These are phyloP conservation scores for Lasioglossum baleicum DNA, from an alignment of 1,140 invertebrate species.

Conservation along the genomic window DNA sequence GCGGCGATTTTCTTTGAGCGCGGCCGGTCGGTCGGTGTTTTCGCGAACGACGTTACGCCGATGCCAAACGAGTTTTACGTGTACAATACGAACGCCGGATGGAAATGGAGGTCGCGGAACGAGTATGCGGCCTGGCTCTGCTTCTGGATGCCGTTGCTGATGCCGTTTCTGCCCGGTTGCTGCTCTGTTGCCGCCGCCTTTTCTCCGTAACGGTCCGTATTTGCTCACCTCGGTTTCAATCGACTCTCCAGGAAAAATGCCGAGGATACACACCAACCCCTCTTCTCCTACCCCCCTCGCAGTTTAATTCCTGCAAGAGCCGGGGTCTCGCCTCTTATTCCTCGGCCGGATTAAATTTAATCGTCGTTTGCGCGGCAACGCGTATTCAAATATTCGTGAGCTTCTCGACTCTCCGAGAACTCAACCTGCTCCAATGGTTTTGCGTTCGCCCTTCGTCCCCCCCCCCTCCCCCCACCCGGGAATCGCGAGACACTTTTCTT, in stretches of 20 bases:
- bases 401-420: neutral
- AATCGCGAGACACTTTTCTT: too few relatives aligned
- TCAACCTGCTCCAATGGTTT: too few relatives aligned
- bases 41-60: conserved; percentile 20
- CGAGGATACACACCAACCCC: neutral
- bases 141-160: neutral
- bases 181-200: too few relatives aligned
- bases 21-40: neutral
- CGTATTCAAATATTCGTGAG: neutral
- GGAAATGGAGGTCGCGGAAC: conserved; percentile 36
- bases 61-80: conserved; percentile 30
- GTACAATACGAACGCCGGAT: conserved; percentile 19
- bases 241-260: conserved; percentile 31
- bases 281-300: neutral
- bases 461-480: too few relatives aligned
- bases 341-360: conserved; percentile 27
- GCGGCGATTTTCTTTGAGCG: conserved; percentile 14
- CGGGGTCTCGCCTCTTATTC: neutral
- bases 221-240: conserved; percentile 39
- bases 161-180: too few relatives aligned
- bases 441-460: too few relatives aligned
- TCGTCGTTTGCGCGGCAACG: conserved; percentile 18
- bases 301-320: conserved; percentile 29
- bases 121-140: conserved; percentile 16
- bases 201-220: conserved; percentile 30